Conservation (phyloP, 2,888 invertebrate genomes). For the Tipula confusa region DNA sequence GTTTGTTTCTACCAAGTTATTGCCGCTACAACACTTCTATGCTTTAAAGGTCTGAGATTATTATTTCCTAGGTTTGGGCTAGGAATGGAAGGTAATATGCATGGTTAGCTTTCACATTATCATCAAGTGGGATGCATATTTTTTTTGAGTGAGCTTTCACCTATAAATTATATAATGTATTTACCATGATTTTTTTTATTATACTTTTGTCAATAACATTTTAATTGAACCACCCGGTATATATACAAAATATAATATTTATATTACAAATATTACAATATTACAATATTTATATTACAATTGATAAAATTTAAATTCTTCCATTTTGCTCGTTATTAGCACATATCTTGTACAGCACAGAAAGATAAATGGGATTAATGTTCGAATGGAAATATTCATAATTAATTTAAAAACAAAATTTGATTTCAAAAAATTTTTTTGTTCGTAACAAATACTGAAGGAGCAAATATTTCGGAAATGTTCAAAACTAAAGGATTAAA, state of each 20-base stretch:
- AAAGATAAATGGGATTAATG: not conserved
- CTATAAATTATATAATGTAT: too few relatives aligned
- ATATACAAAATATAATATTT: not conserved
- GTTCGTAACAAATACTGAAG: not conserved
- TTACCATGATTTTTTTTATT: too few relatives aligned
- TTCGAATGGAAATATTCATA: not conserved
- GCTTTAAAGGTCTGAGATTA: too few relatives aligned
- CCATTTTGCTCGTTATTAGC: constrained; percentile 25
- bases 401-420: not conserved
- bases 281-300: too few relatives aligned
- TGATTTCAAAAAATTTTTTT: not conserved
- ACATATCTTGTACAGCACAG: not conserved
- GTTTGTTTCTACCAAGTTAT: too few relatives aligned
- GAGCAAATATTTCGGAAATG: not conserved
- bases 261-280: not conserved
- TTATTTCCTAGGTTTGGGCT: too few relatives aligned
- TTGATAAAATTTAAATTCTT: not conserved
- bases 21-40: too few relatives aligned
- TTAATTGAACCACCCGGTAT: not conserved
- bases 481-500: not conserved
- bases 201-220: too few relatives aligned
- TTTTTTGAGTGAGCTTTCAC: too few relatives aligned
- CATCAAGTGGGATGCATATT: too few relatives aligned
- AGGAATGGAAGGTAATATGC: too few relatives aligned
- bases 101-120: too few relatives aligned